Evolutionary conservation across 2,888 invertebrate species (phyloP).

Genomic region (Campopleginae sp.): DNA sequence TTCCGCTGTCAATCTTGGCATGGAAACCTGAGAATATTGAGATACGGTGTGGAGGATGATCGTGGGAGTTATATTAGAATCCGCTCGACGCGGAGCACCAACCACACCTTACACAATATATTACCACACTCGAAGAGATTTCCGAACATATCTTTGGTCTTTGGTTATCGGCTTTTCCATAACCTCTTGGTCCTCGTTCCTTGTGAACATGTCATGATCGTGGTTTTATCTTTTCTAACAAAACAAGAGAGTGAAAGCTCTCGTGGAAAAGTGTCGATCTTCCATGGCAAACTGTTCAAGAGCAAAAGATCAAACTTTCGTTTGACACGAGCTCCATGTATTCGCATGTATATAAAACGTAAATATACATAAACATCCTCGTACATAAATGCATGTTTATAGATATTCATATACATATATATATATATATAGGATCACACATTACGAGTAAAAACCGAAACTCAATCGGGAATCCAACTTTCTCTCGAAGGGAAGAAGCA

Average conservation of each 20-base stretch:
- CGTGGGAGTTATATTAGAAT: conserved; percentile 54
- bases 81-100: conserved; percentile 7
- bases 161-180: conserved; percentile 33
- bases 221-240: conserved; percentile 39
- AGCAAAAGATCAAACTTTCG: conserved; percentile 65
- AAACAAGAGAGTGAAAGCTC: conserved; percentile 62
- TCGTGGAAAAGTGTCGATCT: conserved; percentile 60
- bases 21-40: conserved; percentile 26
- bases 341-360: conserved; percentile 26
- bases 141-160: conserved; percentile 51
- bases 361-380: conserved; percentile 19
- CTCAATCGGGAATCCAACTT: conserved; percentile 75
- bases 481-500: conserved; percentile 73
- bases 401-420: not conserved
- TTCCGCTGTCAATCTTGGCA: conserved; percentile 9
- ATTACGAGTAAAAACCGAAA: conserved; percentile 67
- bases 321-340: conserved; percentile 54
- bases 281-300: conserved; percentile 34
- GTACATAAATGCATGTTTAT: conserved; percentile 19
- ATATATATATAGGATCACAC: conserved; percentile 4
- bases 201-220: conserved; percentile 18
- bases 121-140: conserved; percentile 55
- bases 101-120: conserved; percentile 56
- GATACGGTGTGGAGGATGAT: conserved; percentile 41
- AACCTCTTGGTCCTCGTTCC: conserved; percentile 19